A percentile compares a stretch with the other conserved stretches of the same genome.
Evolutionary conservation across 1,140 invertebrate species (phyloP).

Genomic region (Cephus cinctus): DNA sequence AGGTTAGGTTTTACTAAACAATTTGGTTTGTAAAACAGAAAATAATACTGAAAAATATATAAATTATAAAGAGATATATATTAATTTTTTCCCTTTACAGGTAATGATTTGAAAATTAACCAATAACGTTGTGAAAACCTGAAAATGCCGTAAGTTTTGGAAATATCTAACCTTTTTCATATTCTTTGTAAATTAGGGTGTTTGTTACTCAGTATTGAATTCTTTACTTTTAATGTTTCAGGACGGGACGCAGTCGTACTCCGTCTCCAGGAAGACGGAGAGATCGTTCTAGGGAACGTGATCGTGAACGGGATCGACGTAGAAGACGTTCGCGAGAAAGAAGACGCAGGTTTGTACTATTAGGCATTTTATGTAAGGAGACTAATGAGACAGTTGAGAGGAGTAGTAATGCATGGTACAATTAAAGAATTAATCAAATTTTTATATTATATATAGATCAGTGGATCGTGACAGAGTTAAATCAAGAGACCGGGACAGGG

Average conservation of each 20-base stretch:
- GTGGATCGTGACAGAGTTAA: slow-evolving; percentile 46
- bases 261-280: slow-evolving; percentile 53
- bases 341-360: slow-evolving; percentile 37
- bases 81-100: too few relatives aligned
- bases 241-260: slow-evolving; percentile 51
- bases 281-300: slow-evolving; percentile 57
- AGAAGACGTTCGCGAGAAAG: slow-evolving; percentile 60
- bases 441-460: slow-evolving; percentile 30
- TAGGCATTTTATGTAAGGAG: background rate
- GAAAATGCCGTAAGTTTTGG: too few relatives aligned
- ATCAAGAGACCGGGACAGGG: slow-evolving; percentile 53
- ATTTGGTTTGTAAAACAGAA: too few relatives aligned
- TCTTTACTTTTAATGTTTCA: too few relatives aligned
- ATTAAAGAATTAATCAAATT: slow-evolving; percentile 7
- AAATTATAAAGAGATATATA: too few relatives aligned
- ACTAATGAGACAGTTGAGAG: background rate
- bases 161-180: too few relatives aligned
- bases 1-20: too few relatives aligned
- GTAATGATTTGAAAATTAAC: too few relatives aligned
- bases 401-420: background rate
- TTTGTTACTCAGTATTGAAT: too few relatives aligned
- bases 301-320: slow-evolving; percentile 54
- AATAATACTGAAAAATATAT: too few relatives aligned
- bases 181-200: too few relatives aligned
- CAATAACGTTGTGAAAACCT: too few relatives aligned